These are phyloP conservation scores for Acrocephalus kingi DNA, from an alignment of 2,113 vertebrate species.

Conservation along the genomic window DNA sequence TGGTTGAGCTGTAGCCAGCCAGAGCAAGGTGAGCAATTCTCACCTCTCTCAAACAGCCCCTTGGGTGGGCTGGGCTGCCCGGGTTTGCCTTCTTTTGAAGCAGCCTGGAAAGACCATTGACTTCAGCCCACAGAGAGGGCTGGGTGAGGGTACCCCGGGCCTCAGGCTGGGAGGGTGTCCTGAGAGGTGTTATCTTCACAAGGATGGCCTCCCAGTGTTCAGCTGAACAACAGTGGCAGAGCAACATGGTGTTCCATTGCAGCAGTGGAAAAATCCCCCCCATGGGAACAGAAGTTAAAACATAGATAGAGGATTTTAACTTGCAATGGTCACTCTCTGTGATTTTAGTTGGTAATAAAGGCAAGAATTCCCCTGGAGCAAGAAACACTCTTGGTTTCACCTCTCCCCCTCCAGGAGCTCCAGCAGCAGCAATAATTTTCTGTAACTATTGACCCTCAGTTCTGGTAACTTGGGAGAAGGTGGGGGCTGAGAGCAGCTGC, in stretches of 20 bases:
- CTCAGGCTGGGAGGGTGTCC: background rate
- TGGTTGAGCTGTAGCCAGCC: background rate
- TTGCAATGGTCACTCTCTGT: background rate
- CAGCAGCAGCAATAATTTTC: background rate
- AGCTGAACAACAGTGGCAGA: background rate
- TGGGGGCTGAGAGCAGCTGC: background rate
- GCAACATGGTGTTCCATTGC: background rate
- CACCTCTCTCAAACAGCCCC: background rate
- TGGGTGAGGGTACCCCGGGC: background rate
- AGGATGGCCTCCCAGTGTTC: background rate
- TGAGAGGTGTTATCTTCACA: background rate
- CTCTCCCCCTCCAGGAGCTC: background rate
- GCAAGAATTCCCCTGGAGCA: background rate
- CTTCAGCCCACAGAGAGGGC: background rate
- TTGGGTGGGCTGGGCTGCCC: background rate
- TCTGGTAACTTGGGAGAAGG: background rate
- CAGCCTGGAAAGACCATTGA: background rate
- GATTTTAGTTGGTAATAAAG: constrained; percentile 7
- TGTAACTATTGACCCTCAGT: background rate
- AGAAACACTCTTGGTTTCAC: background rate
- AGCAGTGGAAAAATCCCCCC: background rate
- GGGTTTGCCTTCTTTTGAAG: background rate
- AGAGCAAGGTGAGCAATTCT: background rate
- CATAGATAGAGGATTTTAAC: background rate
- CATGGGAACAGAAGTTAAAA: background rate